These are phyloP conservation scores for Smutsia temminckii DNA, from an alignment of 2,797 vertebrate genomes.

Conservation along the genomic window DNA sequence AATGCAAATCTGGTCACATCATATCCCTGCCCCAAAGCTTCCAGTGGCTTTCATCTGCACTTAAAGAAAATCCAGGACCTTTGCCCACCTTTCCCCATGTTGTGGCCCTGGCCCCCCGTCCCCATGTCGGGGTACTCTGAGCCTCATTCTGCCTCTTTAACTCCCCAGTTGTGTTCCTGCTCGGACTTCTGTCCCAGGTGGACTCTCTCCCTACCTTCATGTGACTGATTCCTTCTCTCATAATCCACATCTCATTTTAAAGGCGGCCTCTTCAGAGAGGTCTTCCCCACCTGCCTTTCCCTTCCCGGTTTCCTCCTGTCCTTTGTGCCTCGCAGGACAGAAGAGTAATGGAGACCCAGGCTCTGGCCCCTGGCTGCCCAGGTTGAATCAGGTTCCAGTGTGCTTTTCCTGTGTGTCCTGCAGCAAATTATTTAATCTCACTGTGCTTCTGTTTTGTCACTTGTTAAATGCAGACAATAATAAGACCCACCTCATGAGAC, in stretches of 20 bases:
- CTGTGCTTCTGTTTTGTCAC: background rate
- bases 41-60: background rate
- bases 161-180: background rate
- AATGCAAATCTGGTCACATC: background rate
- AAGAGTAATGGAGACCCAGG: background rate
- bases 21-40: background rate
- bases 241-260: background rate
- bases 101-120: rapidly evolving
- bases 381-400: too few relatives aligned
- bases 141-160: background rate
- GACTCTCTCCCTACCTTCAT: background rate
- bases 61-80: background rate
- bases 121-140: background rate
- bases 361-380: background rate
- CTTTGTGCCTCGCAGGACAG: background rate
- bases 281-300: background rate
- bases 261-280: background rate
- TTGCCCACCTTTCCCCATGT: too few relatives aligned
- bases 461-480: background rate
- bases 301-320: background rate
- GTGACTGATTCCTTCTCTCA: background rate
- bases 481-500: background rate
- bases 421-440: background rate
- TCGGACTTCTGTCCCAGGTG: background rate
- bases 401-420: background rate